Conservation (phyloP, 2,888 invertebrate species). For the Sinopyrophorus schimmeli region DNA sequence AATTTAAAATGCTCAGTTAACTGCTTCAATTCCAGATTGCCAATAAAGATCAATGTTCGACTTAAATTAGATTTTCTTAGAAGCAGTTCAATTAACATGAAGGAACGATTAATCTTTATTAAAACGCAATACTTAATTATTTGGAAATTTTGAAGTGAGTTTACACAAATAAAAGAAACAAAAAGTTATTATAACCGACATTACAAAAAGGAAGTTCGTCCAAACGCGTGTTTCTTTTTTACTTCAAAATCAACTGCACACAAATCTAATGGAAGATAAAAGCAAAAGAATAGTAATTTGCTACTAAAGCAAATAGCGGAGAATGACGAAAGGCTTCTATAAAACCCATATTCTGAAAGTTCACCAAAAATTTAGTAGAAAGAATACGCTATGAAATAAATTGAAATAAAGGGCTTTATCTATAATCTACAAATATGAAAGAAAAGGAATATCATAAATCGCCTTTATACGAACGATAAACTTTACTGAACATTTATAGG, state of each 20-base stretch:
- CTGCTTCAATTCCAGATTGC: no score
- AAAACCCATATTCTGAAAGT: slow-evolving; percentile 12
- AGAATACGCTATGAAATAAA: slow-evolving; percentile 11
- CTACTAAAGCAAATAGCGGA: slow-evolving; percentile 4
- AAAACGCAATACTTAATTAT: no score
- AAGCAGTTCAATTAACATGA: no score
- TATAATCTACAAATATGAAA: slow-evolving; percentile 6
- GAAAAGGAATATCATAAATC: no score
- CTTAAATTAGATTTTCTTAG: no score
- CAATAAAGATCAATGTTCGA: no score
- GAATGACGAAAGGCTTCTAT: slow-evolving; percentile 12
- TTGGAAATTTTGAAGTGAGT: no score
- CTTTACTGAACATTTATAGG: no score
- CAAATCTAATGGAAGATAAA: slow-evolving; percentile 1
- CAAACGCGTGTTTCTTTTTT: no score
- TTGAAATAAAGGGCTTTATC: slow-evolving; percentile 9
- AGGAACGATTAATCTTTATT: no score
- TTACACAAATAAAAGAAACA: background rate
- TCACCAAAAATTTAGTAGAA: slow-evolving; percentile 5
- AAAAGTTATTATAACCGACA: background rate
- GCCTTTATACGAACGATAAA: no score
- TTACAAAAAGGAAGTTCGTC: no score
- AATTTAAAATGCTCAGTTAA: background rate
- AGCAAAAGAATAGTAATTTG: slow-evolving; percentile 1
- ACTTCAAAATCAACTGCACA: background rate